phyloP scores from a whole-genome alignment of 2,113 vertebrate species.

The Ellobius talpinus region DNA sequence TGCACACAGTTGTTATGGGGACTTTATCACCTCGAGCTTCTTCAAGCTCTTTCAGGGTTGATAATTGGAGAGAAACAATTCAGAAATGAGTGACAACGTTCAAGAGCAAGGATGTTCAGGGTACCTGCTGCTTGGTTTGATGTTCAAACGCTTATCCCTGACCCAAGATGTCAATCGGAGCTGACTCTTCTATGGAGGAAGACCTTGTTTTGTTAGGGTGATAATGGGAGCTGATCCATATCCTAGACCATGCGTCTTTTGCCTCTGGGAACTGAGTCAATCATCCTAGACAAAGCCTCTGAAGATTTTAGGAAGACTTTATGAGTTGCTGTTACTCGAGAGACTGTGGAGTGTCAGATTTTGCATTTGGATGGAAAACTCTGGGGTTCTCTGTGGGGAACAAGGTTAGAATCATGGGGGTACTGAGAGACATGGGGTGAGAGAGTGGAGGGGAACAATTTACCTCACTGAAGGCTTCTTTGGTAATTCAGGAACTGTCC shows the following conservation, averaged over 20 bases:
- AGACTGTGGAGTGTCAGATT: background rate
- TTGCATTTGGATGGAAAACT: background rate
- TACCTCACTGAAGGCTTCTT: background rate
- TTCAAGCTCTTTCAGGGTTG: background rate
- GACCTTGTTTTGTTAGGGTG: background rate
- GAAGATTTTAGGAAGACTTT: background rate
- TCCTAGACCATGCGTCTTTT: too few species aligned
- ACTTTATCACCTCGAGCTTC: background rate
- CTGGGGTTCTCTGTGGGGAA: background rate
- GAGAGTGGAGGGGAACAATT: background rate
- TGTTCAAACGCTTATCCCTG: background rate
- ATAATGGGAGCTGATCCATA: background rate
- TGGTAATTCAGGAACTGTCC: background rate
- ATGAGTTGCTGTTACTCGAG: background rate
- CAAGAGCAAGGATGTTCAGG: background rate
- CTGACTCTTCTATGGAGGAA: background rate
- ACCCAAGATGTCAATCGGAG: accelerated
- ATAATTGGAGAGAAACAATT: background rate
- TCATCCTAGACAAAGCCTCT: background rate
- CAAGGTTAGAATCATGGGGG: background rate
- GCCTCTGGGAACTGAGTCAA: background rate
- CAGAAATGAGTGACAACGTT: background rate
- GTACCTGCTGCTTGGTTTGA: background rate
- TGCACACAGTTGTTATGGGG: background rate
- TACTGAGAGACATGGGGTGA: background rate